These are phyloP conservation scores for Caradrina kadenii DNA, from an alignment of 2,888 invertebrate genomes.

Conservation along the genomic window DNA sequence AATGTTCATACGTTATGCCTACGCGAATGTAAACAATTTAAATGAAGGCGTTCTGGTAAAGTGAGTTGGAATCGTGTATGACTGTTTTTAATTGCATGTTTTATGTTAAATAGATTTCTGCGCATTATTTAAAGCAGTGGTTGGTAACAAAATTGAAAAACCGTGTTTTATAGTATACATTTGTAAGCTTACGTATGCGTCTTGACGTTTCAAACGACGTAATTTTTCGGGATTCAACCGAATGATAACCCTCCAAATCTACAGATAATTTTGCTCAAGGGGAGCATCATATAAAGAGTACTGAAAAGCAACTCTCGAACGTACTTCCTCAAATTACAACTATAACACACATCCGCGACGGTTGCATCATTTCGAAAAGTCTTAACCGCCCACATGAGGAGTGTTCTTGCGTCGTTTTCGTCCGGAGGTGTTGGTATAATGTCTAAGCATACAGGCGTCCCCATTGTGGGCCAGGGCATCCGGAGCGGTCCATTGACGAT, in stretches of 20 bases:
- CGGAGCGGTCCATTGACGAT: constrained; percentile 84
- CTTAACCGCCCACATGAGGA: constrained; percentile 48
- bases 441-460: constrained; percentile 66
- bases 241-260: constrained; percentile 35
- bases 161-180: neutral
- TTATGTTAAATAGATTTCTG: constrained; percentile 16
- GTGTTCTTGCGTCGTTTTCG: constrained; percentile 50
- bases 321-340: constrained; percentile 64
- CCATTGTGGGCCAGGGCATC: constrained; percentile 81
- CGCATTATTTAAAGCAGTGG: constrained; percentile 7
- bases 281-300: constrained; percentile 50
- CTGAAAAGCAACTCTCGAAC: constrained; percentile 59
- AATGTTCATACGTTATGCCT: constrained; percentile 61
- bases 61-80: constrained; percentile 35
- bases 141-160: constrained; percentile 1
- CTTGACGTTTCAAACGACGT: constrained; percentile 25
- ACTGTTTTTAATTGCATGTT: constrained; percentile 13
- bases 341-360: constrained; percentile 59
- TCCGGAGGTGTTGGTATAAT: constrained; percentile 63
- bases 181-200: constrained; percentile 6
- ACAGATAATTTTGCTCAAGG: constrained; percentile 52
- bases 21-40: constrained; percentile 60
- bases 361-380: constrained; percentile 50
- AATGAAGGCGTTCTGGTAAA: constrained; percentile 40
- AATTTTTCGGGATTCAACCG: constrained; percentile 33